Conservation (phyloP, 2,797 vertebrate genomes). For the Parambassis ranga region DNA sequence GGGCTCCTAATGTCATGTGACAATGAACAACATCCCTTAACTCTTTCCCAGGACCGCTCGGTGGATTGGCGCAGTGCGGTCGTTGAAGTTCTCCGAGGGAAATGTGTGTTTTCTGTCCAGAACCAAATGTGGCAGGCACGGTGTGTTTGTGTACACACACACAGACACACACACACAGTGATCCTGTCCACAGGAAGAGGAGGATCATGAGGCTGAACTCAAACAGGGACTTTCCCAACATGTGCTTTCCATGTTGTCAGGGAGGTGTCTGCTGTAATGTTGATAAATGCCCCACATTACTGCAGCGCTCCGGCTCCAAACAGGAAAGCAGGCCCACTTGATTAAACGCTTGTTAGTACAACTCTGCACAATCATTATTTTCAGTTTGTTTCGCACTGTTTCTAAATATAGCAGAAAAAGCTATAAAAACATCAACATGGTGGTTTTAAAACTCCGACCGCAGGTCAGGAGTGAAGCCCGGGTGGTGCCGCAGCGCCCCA, state of each 20-base stretch:
- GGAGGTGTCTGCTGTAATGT: conserved; percentile 15
- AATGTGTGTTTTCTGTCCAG: conserved; percentile 4
- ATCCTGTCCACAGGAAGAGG: conserved; percentile 39
- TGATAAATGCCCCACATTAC: conserved; percentile 37
- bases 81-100: conserved; percentile 24
- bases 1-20: conserved; percentile 92
- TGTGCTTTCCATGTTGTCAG: conserved; percentile 37
- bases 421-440: conserved; percentile 39
- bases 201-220: conserved; percentile 10
- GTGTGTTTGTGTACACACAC: conserved; percentile 24
- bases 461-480: conserved; percentile 36
- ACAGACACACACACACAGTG: conserved; percentile 13
- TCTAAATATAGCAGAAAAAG: conserved; percentile 51
- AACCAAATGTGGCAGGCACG: conserved; percentile 1
- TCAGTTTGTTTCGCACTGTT: conserved; percentile 49
- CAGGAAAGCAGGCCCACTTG: background rate
- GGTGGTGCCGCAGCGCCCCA: conserved; percentile 29
- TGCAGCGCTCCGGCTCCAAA: conserved; percentile 1
- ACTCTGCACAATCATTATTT: conserved; percentile 41
- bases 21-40: conserved; percentile 90
- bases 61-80: background rate
- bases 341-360: conserved; percentile 46
- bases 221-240: conserved; percentile 61
- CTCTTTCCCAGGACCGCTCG: conserved; percentile 75
- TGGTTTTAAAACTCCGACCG: conserved; percentile 30